Conservation (phyloP, 1,140 invertebrate species). For the Drosophila novamexicana region DNA sequence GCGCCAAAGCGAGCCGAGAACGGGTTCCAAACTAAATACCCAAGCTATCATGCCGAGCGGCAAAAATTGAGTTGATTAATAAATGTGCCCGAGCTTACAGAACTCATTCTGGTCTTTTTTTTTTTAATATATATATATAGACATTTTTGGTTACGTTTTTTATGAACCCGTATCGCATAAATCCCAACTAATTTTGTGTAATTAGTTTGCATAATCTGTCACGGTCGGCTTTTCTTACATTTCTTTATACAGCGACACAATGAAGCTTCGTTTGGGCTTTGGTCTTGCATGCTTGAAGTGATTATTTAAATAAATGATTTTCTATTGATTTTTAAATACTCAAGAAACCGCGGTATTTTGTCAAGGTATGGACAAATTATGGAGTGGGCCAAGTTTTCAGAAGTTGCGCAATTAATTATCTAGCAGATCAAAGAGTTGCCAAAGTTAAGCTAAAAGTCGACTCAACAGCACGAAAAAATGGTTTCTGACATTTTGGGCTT, state of each 20-base stretch:
- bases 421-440: conserved; percentile 48
- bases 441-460: conserved; percentile 25
- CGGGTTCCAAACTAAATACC: conserved; percentile 43
- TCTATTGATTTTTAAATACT: conserved; percentile 65
- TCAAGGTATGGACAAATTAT: conserved; percentile 23
- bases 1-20: conserved; percentile 45
- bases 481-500: conserved; percentile 5
- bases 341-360: conserved; percentile 62
- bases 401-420: conserved; percentile 64
- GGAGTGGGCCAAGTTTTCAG: conserved; percentile 28
- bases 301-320: conserved; percentile 71
- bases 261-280: conserved; percentile 55
- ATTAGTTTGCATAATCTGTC: conserved; percentile 83
- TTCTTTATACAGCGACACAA: conserved; percentile 53
- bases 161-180: conserved; percentile 58
- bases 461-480: neutral
- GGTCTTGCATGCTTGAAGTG: conserved; percentile 47
- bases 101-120: conserved; percentile 28
- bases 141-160: conserved; percentile 38
- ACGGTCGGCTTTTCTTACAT: conserved; percentile 57
- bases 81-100: conserved; percentile 46
- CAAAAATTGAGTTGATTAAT: conserved; percentile 79
- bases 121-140: conserved; percentile 14
- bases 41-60: conserved; percentile 58
- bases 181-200: conserved; percentile 81